A percentile compares a stretch with the other conserved stretches of the same genome.
Evolutionary conservation across 2,113 vertebrate species (phyloP).

Genomic region (Morone chrysops): DNA sequence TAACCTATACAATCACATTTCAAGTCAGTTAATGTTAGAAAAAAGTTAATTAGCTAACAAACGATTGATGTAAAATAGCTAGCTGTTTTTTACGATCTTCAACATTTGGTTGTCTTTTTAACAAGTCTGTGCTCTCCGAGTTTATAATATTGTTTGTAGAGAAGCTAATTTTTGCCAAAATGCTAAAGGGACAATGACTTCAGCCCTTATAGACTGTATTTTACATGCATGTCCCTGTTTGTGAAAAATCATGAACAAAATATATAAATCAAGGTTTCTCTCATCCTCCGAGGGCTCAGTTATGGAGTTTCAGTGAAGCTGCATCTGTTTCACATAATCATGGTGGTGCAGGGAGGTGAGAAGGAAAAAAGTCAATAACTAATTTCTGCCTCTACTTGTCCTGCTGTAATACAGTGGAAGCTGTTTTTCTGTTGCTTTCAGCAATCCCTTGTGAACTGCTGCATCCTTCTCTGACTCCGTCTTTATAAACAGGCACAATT

Average conservation of each 20-base stretch:
- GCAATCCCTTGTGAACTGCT: slow-evolving; percentile 10
- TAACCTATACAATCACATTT: too few relatives aligned
- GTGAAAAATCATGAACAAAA: neutral
- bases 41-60: too few relatives aligned
- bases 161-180: neutral
- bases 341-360: slow-evolving; percentile 30
- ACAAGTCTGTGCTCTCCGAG: too few relatives aligned
- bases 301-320: slow-evolving; percentile 30
- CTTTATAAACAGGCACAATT: neutral
- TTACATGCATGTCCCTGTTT: neutral
- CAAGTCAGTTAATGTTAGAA: too few relatives aligned
- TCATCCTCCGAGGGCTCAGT: slow-evolving; percentile 24
- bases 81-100: too few relatives aligned
- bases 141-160: neutral
- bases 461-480: neutral
- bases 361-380: slow-evolving; percentile 53
- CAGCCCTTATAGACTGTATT: neutral
- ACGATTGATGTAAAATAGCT: too few relatives aligned
- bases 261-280: slow-evolving; percentile 28
- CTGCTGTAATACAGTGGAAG: slow-evolving; percentile 12
- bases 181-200: neutral
- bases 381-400: slow-evolving; percentile 48
- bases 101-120: too few relatives aligned
- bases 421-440: slow-evolving; percentile 21
- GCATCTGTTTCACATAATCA: slow-evolving; percentile 50